A percentile compares a stretch with the other conserved stretches of the same genome.
phyloP scores from a whole-genome alignment of 2,113 vertebrate genomes.

The Hippolais icterina region DNA sequence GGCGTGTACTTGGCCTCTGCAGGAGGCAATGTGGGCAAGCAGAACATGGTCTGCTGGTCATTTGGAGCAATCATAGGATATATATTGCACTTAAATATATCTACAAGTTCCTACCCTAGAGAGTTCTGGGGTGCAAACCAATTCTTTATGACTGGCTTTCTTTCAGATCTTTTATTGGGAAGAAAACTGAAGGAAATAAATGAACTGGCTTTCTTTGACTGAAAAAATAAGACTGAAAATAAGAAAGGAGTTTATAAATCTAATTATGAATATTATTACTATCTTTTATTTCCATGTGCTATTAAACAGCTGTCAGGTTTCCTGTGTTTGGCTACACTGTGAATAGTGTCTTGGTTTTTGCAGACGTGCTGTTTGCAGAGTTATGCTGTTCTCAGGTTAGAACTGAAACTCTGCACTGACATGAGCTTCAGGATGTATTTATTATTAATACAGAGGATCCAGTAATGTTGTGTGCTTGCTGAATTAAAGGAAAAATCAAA shows the following conservation, averaged over 20 bases:
- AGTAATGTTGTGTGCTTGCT: slow-evolving; percentile 10
- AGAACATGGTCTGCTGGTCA: not conserved
- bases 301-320: not conserved
- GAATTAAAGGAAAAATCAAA: slow-evolving; percentile 44
- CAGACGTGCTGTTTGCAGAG: not conserved
- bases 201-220: not conserved
- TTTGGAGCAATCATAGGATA: not conserved
- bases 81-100: not conserved
- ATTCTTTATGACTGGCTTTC: not conserved
- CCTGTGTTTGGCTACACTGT: not conserved
- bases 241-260: not conserved
- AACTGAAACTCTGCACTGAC: not conserved
- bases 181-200: not conserved
- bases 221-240: not conserved
- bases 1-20: accelerated
- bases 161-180: not conserved
- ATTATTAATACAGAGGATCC: slow-evolving; percentile 37
- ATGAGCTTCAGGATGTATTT: not conserved
- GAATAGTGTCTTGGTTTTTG: not conserved
- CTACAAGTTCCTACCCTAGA: not conserved
- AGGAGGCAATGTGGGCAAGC: not conserved
- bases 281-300: not conserved
- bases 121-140: not conserved
- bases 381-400: not conserved
- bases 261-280: not conserved